Conservation (phyloP, 2,797 vertebrate species). For the Pseudocheirus occidentalis region DNA sequence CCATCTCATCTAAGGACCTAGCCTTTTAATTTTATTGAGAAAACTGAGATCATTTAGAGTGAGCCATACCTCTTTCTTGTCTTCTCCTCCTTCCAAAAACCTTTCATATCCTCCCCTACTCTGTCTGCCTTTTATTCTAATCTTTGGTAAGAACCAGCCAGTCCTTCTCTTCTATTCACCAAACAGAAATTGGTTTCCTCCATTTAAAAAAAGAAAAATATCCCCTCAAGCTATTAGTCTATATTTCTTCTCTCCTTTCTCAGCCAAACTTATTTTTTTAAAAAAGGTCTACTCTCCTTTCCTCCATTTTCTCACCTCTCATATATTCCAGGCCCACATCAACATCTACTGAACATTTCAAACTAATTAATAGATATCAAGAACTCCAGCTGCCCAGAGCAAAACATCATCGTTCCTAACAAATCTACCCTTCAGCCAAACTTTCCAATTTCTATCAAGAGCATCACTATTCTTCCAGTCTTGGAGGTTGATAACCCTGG, state of each 20-base stretch:
- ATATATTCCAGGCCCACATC: background rate
- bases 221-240: background rate
- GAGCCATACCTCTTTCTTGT: background rate
- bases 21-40: background rate
- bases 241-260: background rate
- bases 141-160: background rate
- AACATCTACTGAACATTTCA: background rate
- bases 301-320: background rate
- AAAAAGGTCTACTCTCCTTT: too few relatives aligned
- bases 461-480: background rate
- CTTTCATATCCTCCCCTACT: background rate
- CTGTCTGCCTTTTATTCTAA: background rate
- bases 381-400: background rate
- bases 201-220: background rate
- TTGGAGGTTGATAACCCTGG: background rate
- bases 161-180: background rate
- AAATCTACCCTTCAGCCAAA: too few relatives aligned
- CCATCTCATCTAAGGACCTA: background rate
- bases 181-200: background rate
- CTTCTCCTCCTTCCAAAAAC: background rate
- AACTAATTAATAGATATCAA: background rate
- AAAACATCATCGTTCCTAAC: too few relatives aligned
- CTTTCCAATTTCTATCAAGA: background rate
- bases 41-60: background rate
- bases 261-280: too few relatives aligned